Conservation (phyloP, 53 echinoderm and acorn worm genomes). For the Glandiceps talaboti region DNA sequence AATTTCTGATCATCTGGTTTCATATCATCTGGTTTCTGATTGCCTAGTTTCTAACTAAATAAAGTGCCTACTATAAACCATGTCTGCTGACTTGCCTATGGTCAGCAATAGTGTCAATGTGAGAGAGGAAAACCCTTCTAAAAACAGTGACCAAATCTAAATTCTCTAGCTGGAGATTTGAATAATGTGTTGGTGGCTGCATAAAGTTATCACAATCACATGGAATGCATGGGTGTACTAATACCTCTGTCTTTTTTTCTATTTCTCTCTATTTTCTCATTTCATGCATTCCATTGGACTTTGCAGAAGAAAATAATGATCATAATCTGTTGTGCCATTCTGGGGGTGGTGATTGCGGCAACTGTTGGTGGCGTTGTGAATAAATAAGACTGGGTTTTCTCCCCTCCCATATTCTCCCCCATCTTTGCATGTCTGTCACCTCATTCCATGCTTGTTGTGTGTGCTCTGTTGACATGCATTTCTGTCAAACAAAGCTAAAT, state of each 20-base stretch:
- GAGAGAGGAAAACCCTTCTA: background rate
- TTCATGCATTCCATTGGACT: background rate
- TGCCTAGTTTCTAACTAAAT: too few species aligned
- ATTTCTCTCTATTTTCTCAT: background rate
- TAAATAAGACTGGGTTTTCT: background rate
- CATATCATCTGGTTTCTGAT: too few species aligned
- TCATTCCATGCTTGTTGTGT: background rate
- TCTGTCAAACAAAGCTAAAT: background rate
- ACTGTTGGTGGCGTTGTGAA: background rate
- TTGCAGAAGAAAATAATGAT: slow-evolving; percentile 83
- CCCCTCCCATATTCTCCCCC: background rate
- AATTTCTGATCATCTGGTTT: too few species aligned
- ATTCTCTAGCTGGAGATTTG: background rate
- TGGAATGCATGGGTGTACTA: background rate
- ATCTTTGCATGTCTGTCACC: background rate
- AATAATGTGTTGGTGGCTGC: too few species aligned
- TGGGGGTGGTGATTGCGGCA: background rate
- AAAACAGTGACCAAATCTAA: background rate
- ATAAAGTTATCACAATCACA: background rate
- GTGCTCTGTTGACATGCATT: background rate
- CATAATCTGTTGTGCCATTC: slow-evolving; percentile 60
- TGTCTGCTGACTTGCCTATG: background rate
- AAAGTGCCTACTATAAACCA: too few species aligned
- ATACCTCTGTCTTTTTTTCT: background rate
- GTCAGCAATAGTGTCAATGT: background rate